These are phyloP conservation scores for Drosophila teissieri DNA, from an alignment of 1,140 invertebrate species.

Conservation along the genomic window DNA sequence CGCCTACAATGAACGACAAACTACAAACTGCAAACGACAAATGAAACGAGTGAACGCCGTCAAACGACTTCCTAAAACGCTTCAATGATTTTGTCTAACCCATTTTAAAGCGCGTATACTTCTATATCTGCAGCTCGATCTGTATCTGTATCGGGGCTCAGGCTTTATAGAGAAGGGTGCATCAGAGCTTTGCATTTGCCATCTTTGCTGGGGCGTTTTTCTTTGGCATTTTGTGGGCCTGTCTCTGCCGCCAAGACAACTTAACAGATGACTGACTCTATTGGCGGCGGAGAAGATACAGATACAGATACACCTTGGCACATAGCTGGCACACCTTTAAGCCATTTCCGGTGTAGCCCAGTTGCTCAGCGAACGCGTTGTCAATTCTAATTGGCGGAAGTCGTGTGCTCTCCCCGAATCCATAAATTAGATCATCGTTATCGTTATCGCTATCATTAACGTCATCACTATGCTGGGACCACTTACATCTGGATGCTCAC, in stretches of 20 bases:
- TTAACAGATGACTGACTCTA: slow-evolving; percentile 69
- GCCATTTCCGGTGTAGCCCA: slow-evolving; percentile 80
- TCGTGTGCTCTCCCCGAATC: slow-evolving; percentile 65
- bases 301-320: slow-evolving; percentile 33
- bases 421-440: slow-evolving; percentile 80
- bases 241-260: slow-evolving; percentile 49
- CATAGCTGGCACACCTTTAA: slow-evolving; percentile 68
- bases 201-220: slow-evolving; percentile 47
- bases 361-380: slow-evolving; percentile 74
- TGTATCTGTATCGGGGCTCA: slow-evolving; percentile 9
- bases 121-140: slow-evolving; percentile 6
- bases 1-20: slow-evolving; percentile 65
- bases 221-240: slow-evolving; percentile 9
- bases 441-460: slow-evolving; percentile 73
- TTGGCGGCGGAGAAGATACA: slow-evolving; percentile 12
- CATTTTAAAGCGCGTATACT: slow-evolving; percentile 38
- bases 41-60: slow-evolving; percentile 51
- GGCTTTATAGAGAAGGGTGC: slow-evolving; percentile 9
- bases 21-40: slow-evolving; percentile 27
- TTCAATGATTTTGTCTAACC: slow-evolving; percentile 80
- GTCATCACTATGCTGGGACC: slow-evolving; percentile 18
- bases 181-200: slow-evolving; percentile 60
- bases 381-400: slow-evolving; percentile 81
- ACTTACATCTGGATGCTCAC: slow-evolving; percentile 99
- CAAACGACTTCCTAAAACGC: slow-evolving; percentile 79